A percentile compares a stretch with the other conserved stretches of the same genome.
phyloP scores from a whole-genome alignment of 2,797 vertebrate species.

The Microctenopoma lineatum region DNA sequence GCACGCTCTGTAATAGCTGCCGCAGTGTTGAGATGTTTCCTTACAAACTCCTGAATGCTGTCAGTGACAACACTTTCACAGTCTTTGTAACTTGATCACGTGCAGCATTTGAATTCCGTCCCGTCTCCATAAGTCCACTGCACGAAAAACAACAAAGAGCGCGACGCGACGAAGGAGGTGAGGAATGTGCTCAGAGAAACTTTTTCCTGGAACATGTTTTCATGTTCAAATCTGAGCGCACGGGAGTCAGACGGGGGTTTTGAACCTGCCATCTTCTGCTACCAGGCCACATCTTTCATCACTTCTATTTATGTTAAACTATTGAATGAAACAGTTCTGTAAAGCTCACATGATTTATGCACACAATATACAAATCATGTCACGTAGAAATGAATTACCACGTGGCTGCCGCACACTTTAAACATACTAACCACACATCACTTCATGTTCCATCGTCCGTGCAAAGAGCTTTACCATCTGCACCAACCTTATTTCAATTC shows the following conservation, averaged over 20 bases:
- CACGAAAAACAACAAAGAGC: too few relatives aligned
- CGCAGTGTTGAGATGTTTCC: slow-evolving; percentile 41
- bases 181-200: not conserved
- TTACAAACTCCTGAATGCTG: slow-evolving; percentile 37
- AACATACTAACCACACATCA: not conserved
- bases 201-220: not conserved
- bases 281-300: not conserved
- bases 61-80: slow-evolving; percentile 18
- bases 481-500: too few relatives aligned
- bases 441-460: not conserved
- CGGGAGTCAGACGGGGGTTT: too few relatives aligned
- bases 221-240: not conserved
- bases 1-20: slow-evolving; percentile 43
- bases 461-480: not conserved
- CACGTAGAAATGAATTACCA: not conserved
- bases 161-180: not conserved
- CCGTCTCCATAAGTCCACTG: too few relatives aligned
- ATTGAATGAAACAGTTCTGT: too few relatives aligned
- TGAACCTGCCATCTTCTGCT: too few relatives aligned
- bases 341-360: not conserved
- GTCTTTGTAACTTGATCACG: slow-evolving; percentile 27
- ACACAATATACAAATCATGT: not conserved
- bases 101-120: not conserved
- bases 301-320: not conserved
- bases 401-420: not conserved